Evolutionary conservation across 2,797 vertebrate genomes (phyloP), one percentile per base, ranked within the genome.

Genomic region (Pelochelys cantorii): DNA sequence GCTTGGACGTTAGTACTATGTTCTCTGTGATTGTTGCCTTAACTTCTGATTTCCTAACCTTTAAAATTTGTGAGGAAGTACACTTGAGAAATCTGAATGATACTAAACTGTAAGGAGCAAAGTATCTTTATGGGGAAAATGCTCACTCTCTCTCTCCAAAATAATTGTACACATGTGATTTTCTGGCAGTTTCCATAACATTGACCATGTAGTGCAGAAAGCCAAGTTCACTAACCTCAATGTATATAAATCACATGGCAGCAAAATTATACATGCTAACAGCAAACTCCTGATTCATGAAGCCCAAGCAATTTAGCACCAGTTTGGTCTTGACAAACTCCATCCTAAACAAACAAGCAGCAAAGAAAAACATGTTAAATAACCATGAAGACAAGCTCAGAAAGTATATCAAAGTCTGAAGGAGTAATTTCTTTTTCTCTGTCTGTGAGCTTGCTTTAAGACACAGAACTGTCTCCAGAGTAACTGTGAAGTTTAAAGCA

Each of bases 401-500:
- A 31, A 77, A 79, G 78, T 29, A 27, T 27, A 77, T 77, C 25
- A 77, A 77, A 27, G 14, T 77, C 23, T 9, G 74, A 52, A 77
- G 29, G 34, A 52, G 8, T 15, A n/a, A 34, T 1, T 22, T 37
- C 34, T 54, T 29, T 7, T 57, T 78, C 65, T 2, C 27, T 15
- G 79, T 81, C 25, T 77, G 0, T 65, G 86, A 53, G 56, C 18
- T 84, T 85, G 65, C 5, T 94, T 86, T 29, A 65, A 81, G 11
- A 81, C 54, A 20, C 87, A 79, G 57, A 34, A 71, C 65, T 71
- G 65, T 89, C 52, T 88, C 81, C 68, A 0, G 42, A 75, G 22
- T 87, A 29, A 55, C 78, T 93, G 22, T 87, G 81, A 79, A 52
- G 8, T 94, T 95, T 87, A 83, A 79, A 87, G 68, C 75, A 59